Evolutionary conservation across 2,113 vertebrate species (phyloP).

Genomic region (Seriola rivoliana): DNA sequence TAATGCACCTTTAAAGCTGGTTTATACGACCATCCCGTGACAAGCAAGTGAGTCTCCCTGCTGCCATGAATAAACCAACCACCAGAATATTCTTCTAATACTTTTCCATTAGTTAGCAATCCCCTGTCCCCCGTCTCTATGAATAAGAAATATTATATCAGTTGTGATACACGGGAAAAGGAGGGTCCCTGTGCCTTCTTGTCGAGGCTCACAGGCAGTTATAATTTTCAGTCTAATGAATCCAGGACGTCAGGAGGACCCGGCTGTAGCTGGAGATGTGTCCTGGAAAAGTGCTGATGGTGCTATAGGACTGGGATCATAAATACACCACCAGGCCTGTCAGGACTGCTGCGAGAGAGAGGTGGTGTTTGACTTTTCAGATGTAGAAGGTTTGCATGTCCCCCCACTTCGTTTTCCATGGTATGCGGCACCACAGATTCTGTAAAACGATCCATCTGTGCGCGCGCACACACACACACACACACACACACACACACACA

Average conservation of each 20-base stretch:
- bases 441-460: slow-evolving; percentile 7
- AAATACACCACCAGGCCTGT: slow-evolving; percentile 50
- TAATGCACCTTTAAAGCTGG: neutral
- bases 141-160: slow-evolving; percentile 10
- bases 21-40: neutral
- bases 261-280: slow-evolving; percentile 24
- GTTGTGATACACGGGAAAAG: neutral
- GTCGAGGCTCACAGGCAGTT: slow-evolving; percentile 5
- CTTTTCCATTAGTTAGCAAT: neutral
- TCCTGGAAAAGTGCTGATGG: slow-evolving; percentile 44
- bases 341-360: slow-evolving; percentile 21
- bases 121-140: neutral
- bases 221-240: slow-evolving; percentile 43
- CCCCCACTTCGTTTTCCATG: slow-evolving; percentile 33
- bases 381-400: slow-evolving; percentile 30
- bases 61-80: slow-evolving; percentile 17
- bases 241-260: slow-evolving; percentile 17
- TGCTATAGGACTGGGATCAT: slow-evolving; percentile 28
- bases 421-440: slow-evolving; percentile 39
- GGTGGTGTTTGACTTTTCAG: slow-evolving; percentile 23
- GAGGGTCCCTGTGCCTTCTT: neutral
- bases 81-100: neutral
- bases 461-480: neutral
- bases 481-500: no score
- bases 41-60: neutral